These are phyloP conservation scores for Microtus ochrogaster DNA, from an alignment of 2,113 vertebrate genomes.

Conservation along the genomic window DNA sequence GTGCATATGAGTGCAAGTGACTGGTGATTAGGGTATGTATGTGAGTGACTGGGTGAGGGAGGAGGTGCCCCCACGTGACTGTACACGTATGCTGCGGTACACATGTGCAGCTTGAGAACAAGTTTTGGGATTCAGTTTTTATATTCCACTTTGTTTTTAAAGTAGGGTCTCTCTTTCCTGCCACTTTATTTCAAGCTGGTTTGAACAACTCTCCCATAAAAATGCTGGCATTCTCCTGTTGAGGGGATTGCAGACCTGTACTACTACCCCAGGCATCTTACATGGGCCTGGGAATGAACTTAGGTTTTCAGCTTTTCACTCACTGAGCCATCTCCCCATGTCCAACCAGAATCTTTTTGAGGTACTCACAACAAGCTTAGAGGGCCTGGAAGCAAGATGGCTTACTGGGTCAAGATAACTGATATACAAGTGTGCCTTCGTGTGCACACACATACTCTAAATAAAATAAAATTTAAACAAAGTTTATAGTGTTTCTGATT, in stretches of 20 bases:
- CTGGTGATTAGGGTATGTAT: neutral
- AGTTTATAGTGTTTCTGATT: slow-evolving; percentile 4
- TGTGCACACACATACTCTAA: neutral
- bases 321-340: neutral
- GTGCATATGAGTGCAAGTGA: neutral
- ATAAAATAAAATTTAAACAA: neutral
- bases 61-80: neutral
- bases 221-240: neutral
- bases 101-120: neutral
- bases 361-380: neutral
- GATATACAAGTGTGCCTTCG: neutral
- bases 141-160: neutral
- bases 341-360: neutral
- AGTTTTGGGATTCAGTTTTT: neutral
- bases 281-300: neutral
- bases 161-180: neutral
- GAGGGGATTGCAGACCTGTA: neutral
- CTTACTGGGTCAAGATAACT: neutral
- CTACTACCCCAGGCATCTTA: neutral
- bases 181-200: neutral
- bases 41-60: neutral
- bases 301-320: neutral
- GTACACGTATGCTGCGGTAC: neutral
- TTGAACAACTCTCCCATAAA: neutral
- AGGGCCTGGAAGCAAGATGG: neutral